These are phyloP conservation scores for Notodonta ziczac DNA, from an alignment of 2,888 invertebrate species.

Conservation along the genomic window DNA sequence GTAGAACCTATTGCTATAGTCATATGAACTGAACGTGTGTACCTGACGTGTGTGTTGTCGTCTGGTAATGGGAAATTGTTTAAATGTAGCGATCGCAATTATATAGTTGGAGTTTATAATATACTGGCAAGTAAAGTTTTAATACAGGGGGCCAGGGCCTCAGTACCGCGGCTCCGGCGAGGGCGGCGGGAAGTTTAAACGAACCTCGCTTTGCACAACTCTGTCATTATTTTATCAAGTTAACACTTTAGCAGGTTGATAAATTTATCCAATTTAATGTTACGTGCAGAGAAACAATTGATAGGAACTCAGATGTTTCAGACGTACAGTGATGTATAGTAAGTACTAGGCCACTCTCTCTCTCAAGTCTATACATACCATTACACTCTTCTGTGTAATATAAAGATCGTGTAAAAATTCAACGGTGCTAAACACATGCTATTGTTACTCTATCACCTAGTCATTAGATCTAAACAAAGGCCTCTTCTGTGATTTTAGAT, in stretches of 20 bases:
- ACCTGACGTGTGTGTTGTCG: background rate
- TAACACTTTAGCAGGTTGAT: background rate
- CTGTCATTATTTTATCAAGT: background rate
- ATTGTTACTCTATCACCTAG: too few species aligned
- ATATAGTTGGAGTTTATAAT: background rate
- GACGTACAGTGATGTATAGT: background rate
- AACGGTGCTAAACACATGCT: too few species aligned
- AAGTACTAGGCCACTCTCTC: too few species aligned
- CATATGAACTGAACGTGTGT: too few species aligned
- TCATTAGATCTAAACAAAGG: too few species aligned
- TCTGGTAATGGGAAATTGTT: background rate
- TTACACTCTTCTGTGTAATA: too few species aligned
- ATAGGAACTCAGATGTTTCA: background rate
- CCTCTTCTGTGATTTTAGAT: too few species aligned
- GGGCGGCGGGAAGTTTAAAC: background rate
- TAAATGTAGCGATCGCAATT: background rate
- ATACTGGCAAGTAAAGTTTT: background rate
- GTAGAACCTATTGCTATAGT: too few species aligned
- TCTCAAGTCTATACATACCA: too few species aligned
- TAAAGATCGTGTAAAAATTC: too few species aligned
- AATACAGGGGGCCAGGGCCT: background rate
- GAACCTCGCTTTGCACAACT: background rate
- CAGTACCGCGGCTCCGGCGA: background rate
- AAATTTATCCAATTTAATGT: constrained; percentile 2
- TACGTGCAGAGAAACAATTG: background rate